These are phyloP conservation scores for Acanthurus tractus DNA, from an alignment of 2,797 vertebrate genomes.

Conservation along the genomic window DNA sequence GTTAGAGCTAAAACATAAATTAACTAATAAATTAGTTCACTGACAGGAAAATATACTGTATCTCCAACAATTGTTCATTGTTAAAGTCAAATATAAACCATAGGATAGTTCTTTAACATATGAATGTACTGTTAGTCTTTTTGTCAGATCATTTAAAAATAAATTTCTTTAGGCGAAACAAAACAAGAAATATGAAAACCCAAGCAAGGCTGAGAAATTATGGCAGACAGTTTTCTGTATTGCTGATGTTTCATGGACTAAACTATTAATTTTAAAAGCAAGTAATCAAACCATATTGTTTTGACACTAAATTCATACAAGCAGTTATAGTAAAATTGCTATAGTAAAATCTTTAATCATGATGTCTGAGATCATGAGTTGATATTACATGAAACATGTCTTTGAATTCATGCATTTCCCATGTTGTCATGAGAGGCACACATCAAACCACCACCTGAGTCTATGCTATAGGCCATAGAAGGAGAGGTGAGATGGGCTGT, in stretches of 20 bases:
- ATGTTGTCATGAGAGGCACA: conserved; percentile 2
- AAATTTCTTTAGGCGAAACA: too few species aligned
- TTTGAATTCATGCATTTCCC: neutral
- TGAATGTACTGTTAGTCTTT: too few species aligned
- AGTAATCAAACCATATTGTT: too few species aligned
- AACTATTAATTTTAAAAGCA: neutral
- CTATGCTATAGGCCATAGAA: conserved; percentile 54
- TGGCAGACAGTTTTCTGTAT: too few species aligned
- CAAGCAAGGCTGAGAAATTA: too few species aligned
- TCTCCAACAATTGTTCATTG: neutral
- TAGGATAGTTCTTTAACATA: neutral
- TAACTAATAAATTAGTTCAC: neutral
- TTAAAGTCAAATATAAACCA: too few species aligned
- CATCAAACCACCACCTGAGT: neutral
- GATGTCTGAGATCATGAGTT: neutral
- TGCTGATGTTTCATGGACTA: neutral
- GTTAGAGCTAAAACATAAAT: neutral
- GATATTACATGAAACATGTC: neutral
- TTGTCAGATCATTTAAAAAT: neutral
- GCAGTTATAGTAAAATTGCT: neutral
- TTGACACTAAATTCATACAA: neutral
- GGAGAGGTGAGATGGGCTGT: conserved; percentile 50
- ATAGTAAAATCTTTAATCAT: neutral
- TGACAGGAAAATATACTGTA: neutral
- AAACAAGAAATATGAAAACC: too few species aligned